Conservation (phyloP, 2,888 invertebrate genomes). For the Dryococelus australis region DNA sequence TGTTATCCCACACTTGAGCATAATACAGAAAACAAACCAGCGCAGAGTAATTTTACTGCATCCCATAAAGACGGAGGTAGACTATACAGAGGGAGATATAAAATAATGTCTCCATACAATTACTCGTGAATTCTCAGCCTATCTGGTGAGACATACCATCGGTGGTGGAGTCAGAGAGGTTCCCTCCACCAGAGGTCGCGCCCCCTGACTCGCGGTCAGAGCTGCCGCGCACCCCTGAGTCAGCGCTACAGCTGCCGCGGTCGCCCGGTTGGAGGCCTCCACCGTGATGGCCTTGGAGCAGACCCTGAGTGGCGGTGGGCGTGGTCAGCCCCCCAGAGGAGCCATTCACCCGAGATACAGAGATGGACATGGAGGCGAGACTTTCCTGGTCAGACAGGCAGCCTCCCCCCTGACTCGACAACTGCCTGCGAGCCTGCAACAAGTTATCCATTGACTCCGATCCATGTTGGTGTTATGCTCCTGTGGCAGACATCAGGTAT, state of each 20-base stretch:
- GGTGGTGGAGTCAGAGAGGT: conserved; percentile 79
- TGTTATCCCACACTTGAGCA: too few relatives aligned
- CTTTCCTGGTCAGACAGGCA: conserved; percentile 88
- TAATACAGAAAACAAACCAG: too few relatives aligned
- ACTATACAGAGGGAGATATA: too few relatives aligned
- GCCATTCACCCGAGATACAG: conserved; percentile 65
- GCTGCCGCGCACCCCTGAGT: conserved; percentile 84
- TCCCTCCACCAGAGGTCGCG: conserved; percentile 84
- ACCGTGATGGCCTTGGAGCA: conserved; percentile 58
- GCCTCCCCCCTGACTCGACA: conserved; percentile 66
- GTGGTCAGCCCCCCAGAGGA: conserved; percentile 48
- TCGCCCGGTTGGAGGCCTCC: conserved; percentile 67
- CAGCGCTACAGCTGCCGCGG: conserved; percentile 85
- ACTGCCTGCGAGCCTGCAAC: conserved; percentile 72
- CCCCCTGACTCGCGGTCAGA: conserved; percentile 82
- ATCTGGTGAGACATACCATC: conserved; percentile 65
- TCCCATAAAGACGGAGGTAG: too few relatives aligned
- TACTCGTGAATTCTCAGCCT: too few relatives aligned
- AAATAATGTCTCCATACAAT: too few relatives aligned
- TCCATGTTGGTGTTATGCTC: too few relatives aligned
- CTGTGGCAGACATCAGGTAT: too few relatives aligned
- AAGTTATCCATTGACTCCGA: conserved; percentile 33
- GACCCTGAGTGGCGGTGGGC: conserved; percentile 38
- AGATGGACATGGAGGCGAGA: conserved; percentile 72
- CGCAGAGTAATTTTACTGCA: too few relatives aligned